Conservation (phyloP, 2,888 invertebrate species). For the Thera britannica region DNA sequence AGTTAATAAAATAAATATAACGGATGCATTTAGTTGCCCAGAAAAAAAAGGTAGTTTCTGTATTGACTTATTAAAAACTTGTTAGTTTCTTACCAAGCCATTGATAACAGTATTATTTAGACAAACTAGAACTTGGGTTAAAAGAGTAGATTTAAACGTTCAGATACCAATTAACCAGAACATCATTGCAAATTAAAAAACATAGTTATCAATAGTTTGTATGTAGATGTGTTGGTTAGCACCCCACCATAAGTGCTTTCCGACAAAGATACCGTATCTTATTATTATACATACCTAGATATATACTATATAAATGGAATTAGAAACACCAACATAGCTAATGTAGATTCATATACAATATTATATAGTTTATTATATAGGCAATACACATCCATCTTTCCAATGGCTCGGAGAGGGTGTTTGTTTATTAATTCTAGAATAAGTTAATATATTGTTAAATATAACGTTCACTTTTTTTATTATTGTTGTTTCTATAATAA, state of each 20-base stretch:
- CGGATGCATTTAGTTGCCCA: slow-evolving; percentile 82
- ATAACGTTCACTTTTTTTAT: slow-evolving; percentile 70
- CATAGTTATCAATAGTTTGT: slow-evolving; percentile 75
- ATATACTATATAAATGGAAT: slow-evolving; percentile 74
- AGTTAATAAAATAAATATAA: slow-evolving; percentile 69
- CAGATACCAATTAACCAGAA: slow-evolving; percentile 73
- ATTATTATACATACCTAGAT: slow-evolving; percentile 72
- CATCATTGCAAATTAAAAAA: slow-evolving; percentile 62
- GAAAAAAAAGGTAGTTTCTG: slow-evolving; percentile 63
- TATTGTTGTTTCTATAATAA: slow-evolving; percentile 64
- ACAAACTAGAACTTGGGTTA: slow-evolving; percentile 77
- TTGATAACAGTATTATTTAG: slow-evolving; percentile 85
- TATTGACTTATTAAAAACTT: slow-evolving; percentile 65
- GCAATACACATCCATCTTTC: slow-evolving; percentile 56
- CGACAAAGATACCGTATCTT: slow-evolving; percentile 63
- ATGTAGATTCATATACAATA: slow-evolving; percentile 74
- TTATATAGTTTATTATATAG: slow-evolving; percentile 51
- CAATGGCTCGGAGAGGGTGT: slow-evolving; percentile 61
- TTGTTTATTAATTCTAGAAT: slow-evolving; percentile 68
- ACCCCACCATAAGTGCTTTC: slow-evolving; percentile 55
- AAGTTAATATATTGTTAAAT: slow-evolving; percentile 73
- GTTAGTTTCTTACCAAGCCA: slow-evolving; percentile 83
- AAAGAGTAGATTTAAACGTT: slow-evolving; percentile 70
- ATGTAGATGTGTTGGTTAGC: slow-evolving; percentile 66
- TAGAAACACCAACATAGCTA: slow-evolving; percentile 83